Evolutionary conservation across 1,140 invertebrate genomes (phyloP).

Genomic region (Odontomachus brunneus): DNA sequence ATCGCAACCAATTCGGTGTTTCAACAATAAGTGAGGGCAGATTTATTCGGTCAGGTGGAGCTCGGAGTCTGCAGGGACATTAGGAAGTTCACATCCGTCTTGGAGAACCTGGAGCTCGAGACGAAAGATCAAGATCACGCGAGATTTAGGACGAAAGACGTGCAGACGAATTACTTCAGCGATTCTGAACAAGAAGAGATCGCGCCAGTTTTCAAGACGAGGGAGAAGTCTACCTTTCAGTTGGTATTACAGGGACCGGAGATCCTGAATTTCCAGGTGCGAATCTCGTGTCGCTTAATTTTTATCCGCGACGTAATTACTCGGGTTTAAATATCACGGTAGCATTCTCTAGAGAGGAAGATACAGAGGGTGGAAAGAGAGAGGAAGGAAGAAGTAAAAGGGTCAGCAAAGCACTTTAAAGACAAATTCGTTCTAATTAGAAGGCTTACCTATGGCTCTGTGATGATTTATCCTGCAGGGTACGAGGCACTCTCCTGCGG

Average conservation of each 20-base stretch:
- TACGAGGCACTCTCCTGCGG: conserved; percentile 79
- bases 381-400: no score
- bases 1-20: no score
- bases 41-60: conserved; percentile 24
- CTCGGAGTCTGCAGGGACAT: conserved; percentile 63
- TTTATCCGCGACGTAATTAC: neutral
- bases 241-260: conserved; percentile 77
- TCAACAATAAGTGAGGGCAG: neutral
- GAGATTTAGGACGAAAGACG: conserved; percentile 69
- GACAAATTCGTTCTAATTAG: no score
- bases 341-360: no score
- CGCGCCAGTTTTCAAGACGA: conserved; percentile 71
- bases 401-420: no score
- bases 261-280: conserved; percentile 81
- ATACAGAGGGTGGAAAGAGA: no score
- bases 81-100: conserved; percentile 67
- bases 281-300: neutral
- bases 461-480: conserved; percentile 75
- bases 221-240: conserved; percentile 76
- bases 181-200: conserved; percentile 60
- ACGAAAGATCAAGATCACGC: conserved; percentile 64
- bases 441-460: neutral
- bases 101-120: conserved; percentile 74
- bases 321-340: neutral
- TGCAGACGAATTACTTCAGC: conserved; percentile 73